phyloP scores from a whole-genome alignment of 1,140 invertebrate genomes.

The Drosophila virilis region DNA sequence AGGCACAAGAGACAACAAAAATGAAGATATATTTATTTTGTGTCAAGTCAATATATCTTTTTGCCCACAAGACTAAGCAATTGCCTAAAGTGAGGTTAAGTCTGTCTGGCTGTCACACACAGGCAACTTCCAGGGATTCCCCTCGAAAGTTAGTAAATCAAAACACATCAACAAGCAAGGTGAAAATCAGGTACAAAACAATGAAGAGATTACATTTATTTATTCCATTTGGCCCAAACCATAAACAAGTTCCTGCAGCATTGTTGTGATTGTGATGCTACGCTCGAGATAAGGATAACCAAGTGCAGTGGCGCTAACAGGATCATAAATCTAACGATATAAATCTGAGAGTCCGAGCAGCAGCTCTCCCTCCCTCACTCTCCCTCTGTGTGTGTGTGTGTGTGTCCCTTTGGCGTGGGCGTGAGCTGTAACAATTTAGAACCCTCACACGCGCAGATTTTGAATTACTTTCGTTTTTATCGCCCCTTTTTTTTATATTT shows the following conservation, averaged over 20 bases:
- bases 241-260: conserved; percentile 61
- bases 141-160: conserved; percentile 41
- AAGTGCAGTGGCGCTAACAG: conserved; percentile 80
- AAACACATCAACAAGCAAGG: conserved; percentile 49
- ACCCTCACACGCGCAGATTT: conserved; percentile 64
- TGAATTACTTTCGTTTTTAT: conserved; percentile 81
- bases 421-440: conserved; percentile 56
- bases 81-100: not conserved
- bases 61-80: not conserved
- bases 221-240: conserved; percentile 58
- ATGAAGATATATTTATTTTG: too few relatives aligned
- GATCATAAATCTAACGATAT: conserved; percentile 79
- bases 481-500: conserved; percentile 26
- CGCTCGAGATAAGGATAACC: conserved; percentile 50
- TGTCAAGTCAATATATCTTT: too few relatives aligned
- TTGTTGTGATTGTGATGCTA: conserved; percentile 43
- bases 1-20: too few relatives aligned
- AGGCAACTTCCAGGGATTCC: conserved; percentile 26
- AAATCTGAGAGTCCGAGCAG: conserved; percentile 53
- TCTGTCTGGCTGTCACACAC: conserved; percentile 1
- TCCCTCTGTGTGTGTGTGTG: conserved; percentile 15
- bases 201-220: conserved; percentile 59
- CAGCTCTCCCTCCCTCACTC: not conserved
- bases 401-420: conserved; percentile 39
- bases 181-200: conserved; percentile 57